Conservation (phyloP, 2,888 invertebrate species). For the Cancer borealis region DNA sequence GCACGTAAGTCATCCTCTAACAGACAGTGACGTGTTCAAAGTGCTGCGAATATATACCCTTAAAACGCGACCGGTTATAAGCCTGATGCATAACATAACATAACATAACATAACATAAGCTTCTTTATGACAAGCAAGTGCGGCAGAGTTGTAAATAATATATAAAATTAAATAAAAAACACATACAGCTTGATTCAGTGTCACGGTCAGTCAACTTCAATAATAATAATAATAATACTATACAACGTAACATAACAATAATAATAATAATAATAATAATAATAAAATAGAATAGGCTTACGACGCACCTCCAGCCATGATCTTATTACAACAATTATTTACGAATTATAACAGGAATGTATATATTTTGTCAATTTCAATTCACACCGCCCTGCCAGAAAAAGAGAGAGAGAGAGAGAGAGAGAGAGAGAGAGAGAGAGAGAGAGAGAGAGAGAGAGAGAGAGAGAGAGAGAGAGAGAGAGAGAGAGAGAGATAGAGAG, state of each 20-base stretch:
- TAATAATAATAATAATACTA: neutral
- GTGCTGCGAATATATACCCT: neutral
- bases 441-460: too few species aligned
- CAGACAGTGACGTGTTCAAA: neutral
- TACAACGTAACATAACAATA: neutral
- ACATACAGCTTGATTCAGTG: neutral
- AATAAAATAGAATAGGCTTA: neutral
- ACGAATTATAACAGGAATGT: neutral
- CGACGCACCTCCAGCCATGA: neutral
- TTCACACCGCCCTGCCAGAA: neutral
- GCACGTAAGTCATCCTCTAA: too few species aligned
- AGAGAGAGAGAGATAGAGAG: too few species aligned
- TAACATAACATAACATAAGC: neutral
- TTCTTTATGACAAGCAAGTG: neutral
- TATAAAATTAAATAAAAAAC: neutral
- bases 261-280: neutral
- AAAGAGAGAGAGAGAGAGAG: too few species aligned
- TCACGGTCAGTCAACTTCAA: neutral
- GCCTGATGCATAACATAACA: too few species aligned
- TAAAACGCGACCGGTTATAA: neutral
- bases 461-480: too few species aligned
- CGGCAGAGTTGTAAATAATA: neutral
- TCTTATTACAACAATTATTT: neutral
- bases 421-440: too few species aligned
- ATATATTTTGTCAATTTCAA: neutral